Percentiles rank a stretch among this genome's conserved stretches.
Conservation (phyloP, 2,888 invertebrate genomes). For the Drosophila mimica region DNA sequence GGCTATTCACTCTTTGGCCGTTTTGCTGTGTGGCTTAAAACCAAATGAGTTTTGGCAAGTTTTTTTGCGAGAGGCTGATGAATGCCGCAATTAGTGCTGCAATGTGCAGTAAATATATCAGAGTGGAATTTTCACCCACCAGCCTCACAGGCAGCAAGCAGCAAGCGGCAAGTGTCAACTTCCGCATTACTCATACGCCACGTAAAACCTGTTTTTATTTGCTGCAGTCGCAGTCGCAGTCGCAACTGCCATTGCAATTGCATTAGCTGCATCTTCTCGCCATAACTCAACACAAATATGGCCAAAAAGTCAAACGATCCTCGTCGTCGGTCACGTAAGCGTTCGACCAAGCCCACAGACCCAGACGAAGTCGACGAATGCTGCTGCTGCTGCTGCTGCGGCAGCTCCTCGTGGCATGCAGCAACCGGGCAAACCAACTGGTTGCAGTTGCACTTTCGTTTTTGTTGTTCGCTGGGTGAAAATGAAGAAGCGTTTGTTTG, state of each 20-base stretch:
- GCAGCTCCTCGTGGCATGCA: conserved; percentile 22
- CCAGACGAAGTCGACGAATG: conserved; percentile 39
- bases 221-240: conserved; percentile 4
- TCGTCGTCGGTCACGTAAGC: conserved; percentile 72
- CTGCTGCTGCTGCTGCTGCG: conserved; percentile 18
- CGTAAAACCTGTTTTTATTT: conserved; percentile 52
- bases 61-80: conserved; percentile 39
- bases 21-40: conserved; percentile 18
- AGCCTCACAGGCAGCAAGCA: neutral
- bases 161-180: conserved; percentile 73
- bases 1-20: conserved; percentile 6
- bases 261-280: conserved; percentile 70
- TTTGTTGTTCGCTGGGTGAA: conserved; percentile 70
- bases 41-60: conserved; percentile 45
- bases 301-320: conserved; percentile 77
- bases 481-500: conserved; percentile 76
- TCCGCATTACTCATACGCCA: conserved; percentile 78
- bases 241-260: conserved; percentile 28
- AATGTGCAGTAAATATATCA: conserved; percentile 69
- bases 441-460: conserved; percentile 72
- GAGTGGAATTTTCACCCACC: conserved; percentile 71
- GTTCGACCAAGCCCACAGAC: conserved; percentile 70
- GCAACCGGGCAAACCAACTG: conserved; percentile 65
- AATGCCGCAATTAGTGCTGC: conserved; percentile 64
- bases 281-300: conserved; percentile 77